Evolutionary conservation across 2,113 vertebrate species (phyloP).

Genomic region (Raphicerus campestris): DNA sequence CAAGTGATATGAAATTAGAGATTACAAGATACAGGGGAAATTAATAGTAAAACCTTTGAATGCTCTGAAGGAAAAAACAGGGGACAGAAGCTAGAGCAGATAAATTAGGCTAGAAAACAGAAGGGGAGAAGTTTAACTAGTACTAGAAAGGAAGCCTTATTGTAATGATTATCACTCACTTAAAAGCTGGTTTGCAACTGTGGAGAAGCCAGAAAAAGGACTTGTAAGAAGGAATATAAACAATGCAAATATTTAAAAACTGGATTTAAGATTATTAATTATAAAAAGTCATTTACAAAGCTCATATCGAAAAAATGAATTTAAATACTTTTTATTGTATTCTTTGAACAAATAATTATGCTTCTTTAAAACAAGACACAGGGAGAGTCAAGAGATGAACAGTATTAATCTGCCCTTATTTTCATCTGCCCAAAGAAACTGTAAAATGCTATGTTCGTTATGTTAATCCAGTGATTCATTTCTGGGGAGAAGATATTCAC

Average conservation of each 20-base stretch:
- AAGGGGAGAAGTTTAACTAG: neutral
- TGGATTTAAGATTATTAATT: neutral
- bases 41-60: neutral
- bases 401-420: neutral
- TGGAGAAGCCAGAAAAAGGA: neutral
- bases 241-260: neutral
- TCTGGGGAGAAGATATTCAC: neutral
- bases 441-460: neutral
- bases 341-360: neutral
- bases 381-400: neutral
- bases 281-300: neutral
- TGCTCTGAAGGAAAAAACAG: neutral
- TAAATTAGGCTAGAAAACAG: neutral
- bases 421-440: neutral
- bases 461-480: neutral
- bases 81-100: neutral
- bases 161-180: neutral
- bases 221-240: neutral
- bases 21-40: neutral
- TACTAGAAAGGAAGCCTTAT: neutral
- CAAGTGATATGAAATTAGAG: neutral
- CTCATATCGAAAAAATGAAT: neutral
- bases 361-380: neutral
- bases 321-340: neutral
- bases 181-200: neutral